phyloP scores from a whole-genome alignment of 2,797 vertebrate genomes.

The Toxotes lorentzi region DNA sequence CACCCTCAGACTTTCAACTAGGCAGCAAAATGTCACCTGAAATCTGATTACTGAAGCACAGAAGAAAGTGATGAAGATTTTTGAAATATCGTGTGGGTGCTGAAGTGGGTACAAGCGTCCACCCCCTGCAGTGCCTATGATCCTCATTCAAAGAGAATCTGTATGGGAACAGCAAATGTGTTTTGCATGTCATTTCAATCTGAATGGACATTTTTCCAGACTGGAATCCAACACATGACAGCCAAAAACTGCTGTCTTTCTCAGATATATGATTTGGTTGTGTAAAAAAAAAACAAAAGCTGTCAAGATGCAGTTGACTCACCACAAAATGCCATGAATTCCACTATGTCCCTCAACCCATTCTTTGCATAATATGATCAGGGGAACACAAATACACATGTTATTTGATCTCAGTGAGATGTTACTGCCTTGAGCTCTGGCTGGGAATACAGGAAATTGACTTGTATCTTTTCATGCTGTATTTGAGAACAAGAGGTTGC shows the following conservation, averaged over 20 bases:
- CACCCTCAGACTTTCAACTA: neutral
- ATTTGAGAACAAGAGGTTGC: slow-evolving; percentile 70
- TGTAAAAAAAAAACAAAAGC: slow-evolving; percentile 1
- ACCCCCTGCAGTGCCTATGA: too few species aligned
- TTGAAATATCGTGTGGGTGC: too few species aligned
- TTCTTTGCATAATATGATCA: slow-evolving; percentile 32
- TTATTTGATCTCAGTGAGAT: slow-evolving; percentile 63
- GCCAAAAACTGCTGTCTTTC: slow-evolving; percentile 11
- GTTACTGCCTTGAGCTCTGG: slow-evolving; percentile 51
- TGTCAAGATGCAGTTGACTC: slow-evolving; percentile 15
- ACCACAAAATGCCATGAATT: slow-evolving; percentile 28
- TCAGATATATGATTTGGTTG: neutral
- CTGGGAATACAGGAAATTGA: slow-evolving; percentile 69
- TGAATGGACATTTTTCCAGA: slow-evolving; percentile 5
- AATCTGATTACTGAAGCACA: too few species aligned
- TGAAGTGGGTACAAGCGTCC: too few species aligned
- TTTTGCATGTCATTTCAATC: too few species aligned
- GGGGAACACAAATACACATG: slow-evolving; percentile 54
- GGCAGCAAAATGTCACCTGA: neutral
- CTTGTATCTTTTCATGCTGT: slow-evolving; percentile 74
- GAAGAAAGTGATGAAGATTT: too few species aligned
- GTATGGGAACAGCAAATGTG: too few species aligned
- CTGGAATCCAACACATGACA: neutral
- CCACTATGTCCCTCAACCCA: slow-evolving; percentile 9
- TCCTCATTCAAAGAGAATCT: too few species aligned